phyloP scores from a whole-genome alignment of 2,888 invertebrate species.

The Lasioglossum malachurum region DNA sequence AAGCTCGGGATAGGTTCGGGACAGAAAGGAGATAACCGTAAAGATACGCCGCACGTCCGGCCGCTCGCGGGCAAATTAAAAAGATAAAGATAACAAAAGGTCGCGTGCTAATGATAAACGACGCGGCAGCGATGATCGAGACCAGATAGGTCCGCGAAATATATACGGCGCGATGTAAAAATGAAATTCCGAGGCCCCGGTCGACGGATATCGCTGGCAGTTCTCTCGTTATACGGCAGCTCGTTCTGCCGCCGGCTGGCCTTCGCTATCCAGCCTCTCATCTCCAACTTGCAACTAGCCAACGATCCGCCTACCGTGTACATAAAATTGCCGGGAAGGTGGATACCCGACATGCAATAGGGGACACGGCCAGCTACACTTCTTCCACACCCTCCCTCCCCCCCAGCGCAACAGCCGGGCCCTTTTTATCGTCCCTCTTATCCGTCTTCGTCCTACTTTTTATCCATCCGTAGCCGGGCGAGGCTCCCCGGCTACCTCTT shows the following conservation, averaged over 20 bases:
- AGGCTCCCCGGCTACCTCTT: neutral
- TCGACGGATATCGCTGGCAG: constrained; percentile 54
- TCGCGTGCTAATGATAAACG: constrained; percentile 68
- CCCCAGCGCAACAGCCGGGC: neutral
- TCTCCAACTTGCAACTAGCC: constrained; percentile 52
- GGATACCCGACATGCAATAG: constrained; percentile 61
- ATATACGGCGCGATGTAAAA: constrained; percentile 62
- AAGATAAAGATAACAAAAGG: constrained; percentile 63
- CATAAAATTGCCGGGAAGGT: constrained; percentile 59
- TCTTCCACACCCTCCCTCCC: neutral
- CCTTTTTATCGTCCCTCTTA: constrained; percentile 54
- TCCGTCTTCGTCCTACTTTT: constrained; percentile 52
- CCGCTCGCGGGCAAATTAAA: constrained; percentile 56
- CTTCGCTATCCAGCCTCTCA: constrained; percentile 64
- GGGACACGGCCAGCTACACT: constrained; percentile 25
- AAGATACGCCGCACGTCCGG: constrained; percentile 25
- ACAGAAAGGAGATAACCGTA: constrained; percentile 15
- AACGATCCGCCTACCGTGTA: constrained; percentile 63
- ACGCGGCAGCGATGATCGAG: constrained; percentile 57
- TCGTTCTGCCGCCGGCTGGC: constrained; percentile 35
- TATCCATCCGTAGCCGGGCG: constrained; percentile 20
- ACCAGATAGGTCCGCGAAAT: constrained; percentile 65
- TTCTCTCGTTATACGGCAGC: constrained; percentile 58
- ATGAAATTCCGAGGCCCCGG: constrained; percentile 59
- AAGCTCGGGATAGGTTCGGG: neutral